Conservation (phyloP, 2,113 vertebrate species). For the Vidua macroura region DNA sequence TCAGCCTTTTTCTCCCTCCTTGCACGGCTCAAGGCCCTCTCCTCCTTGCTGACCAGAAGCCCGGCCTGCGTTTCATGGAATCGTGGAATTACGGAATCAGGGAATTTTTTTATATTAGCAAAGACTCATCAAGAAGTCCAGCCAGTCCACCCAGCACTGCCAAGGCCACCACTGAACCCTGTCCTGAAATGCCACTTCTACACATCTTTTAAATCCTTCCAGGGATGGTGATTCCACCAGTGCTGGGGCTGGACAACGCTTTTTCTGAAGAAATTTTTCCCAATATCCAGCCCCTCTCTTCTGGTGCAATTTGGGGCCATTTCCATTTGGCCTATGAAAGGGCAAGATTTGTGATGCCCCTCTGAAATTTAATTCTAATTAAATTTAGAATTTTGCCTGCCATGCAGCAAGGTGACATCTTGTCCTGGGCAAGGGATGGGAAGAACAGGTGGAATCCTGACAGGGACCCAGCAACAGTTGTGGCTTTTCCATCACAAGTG, state of each 20-base stretch:
- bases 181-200: not conserved
- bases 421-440: not conserved
- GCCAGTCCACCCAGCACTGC: not conserved
- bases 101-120: not conserved
- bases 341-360: not conserved
- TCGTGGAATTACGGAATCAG: accelerated
- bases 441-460: not conserved
- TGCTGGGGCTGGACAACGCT: accelerated
- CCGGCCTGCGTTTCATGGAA: accelerated
- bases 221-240: not conserved
- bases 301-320: not conserved
- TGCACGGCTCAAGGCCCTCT: not conserved
- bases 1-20: not conserved
- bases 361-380: not conserved
- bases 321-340: not conserved
- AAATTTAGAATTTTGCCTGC: not conserved
- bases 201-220: not conserved
- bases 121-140: not conserved
- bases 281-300: no score
- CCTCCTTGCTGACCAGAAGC: not conserved
- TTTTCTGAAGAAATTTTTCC: not conserved
- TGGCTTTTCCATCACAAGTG: not conserved
- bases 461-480: not conserved
- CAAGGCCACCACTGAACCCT: not conserved
- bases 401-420: accelerated